Percentiles rank a stretch among this genome's conserved stretches.
Conservation (phyloP, 2,113 vertebrate genomes). For the Corythornis vintsioides region DNA sequence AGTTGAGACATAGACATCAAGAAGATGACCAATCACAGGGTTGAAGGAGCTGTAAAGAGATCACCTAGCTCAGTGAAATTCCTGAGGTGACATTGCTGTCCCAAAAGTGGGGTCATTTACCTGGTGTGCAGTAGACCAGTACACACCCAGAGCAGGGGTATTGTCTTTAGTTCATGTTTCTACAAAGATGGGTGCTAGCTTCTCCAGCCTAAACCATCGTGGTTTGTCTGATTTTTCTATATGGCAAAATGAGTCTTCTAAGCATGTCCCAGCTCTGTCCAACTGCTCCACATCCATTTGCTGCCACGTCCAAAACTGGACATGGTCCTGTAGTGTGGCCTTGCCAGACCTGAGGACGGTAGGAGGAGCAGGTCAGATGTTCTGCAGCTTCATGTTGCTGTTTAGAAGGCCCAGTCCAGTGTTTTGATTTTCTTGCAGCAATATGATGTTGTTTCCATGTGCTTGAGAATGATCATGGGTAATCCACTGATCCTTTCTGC, state of each 20-base stretch:
- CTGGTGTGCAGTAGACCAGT: not conserved
- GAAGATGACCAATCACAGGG: not conserved
- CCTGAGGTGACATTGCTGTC: not conserved
- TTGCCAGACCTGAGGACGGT: not conserved
- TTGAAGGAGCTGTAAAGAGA: not conserved
- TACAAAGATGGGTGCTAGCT: not conserved
- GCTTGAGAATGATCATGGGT: not conserved
- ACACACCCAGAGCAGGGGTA: not conserved
- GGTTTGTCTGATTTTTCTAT: not conserved
- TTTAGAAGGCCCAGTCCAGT: not conserved
- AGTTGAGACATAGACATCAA: not conserved
- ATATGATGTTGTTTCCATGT: not conserved
- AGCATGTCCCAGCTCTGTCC: not conserved
- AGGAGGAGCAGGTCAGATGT: not conserved
- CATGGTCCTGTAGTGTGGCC: not conserved
- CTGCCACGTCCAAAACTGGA: not conserved
- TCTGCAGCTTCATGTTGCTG: not conserved
- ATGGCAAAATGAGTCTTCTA: not conserved
- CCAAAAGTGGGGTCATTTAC: not conserved
- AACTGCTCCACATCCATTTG: not conserved
- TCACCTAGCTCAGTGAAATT: not conserved
- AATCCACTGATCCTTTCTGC: not conserved
- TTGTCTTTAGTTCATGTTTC: not conserved
- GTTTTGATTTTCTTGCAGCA: not conserved
- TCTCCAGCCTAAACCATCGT: not conserved